Evolutionary conservation across 2,797 vertebrate genomes (phyloP).

Genomic region (Ambastaia sidthimunki): DNA sequence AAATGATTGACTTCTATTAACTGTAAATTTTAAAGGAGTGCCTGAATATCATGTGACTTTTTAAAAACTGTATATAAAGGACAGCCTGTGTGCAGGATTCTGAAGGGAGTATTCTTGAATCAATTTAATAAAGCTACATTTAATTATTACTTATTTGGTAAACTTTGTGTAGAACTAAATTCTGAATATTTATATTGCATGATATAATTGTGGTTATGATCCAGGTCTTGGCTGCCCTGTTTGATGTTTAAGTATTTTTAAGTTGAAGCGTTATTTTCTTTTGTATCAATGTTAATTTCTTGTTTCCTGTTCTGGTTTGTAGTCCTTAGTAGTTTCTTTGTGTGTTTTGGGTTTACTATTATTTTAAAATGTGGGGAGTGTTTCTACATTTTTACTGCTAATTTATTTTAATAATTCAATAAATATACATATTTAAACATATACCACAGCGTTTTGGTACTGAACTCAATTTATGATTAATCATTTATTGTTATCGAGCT

Average conservation of each 20-base stretch:
- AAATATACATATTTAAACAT: too few relatives aligned
- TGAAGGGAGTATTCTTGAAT: not conserved
- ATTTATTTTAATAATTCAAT: too few relatives aligned
- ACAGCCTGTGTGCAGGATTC: not conserved
- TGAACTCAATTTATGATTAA: not conserved
- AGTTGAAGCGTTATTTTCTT: too few relatives aligned
- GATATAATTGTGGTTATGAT: too few relatives aligned
- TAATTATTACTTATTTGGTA: not conserved
- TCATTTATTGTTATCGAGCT: not conserved
- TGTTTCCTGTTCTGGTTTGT: too few relatives aligned
- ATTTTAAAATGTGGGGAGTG: too few relatives aligned
- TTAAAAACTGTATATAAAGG: conserved; percentile 6
- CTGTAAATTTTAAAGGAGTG: not conserved
- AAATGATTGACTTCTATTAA: not conserved
- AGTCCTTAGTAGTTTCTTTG: too few relatives aligned
- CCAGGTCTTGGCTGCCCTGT: not conserved
- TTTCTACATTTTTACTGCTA: too few relatives aligned
- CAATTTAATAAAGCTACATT: not conserved
- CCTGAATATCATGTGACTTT: not conserved
- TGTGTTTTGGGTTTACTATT: too few relatives aligned
- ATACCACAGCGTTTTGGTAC: too few relatives aligned
- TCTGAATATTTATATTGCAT: not conserved
- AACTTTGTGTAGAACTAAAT: not conserved
- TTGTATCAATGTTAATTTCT: too few relatives aligned
- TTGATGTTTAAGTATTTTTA: not conserved